Base-by-base conservation (phyloP, 1,140 invertebrate species). In the Diabrotica undecimpunctata region DNA sequence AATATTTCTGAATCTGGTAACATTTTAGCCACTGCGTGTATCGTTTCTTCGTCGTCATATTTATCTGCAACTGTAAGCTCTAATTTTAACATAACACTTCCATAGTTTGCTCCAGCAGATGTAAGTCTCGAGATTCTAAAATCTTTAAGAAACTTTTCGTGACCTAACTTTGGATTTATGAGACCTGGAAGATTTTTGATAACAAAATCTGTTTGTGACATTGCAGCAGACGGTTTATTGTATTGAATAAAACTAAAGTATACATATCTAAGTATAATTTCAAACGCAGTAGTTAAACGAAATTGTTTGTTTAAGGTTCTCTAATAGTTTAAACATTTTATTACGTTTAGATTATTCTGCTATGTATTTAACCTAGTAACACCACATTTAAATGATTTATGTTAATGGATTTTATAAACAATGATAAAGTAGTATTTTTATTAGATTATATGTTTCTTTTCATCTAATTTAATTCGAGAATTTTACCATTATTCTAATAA, bases 31-130 rank as follows among this genome's bases (percentile, higher is more conserved):
- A 84, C 77, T 0, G 81, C 60, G 46, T 78, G 36, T 57, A 80
- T 58, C n/a, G 74, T 59, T 52, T 79, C 70, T 12, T 68, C 6
- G 51, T 58, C 39, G 25, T 67, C 13, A 6, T 68, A 62, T 11
- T 68, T 6, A 41, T 65, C 41, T 14, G 69, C 11, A 7, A 67
- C 59, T 2, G 67, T 64, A 0, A 77, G 75, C 6, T 75, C 60
- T 0, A 86, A 77, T 6, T 76, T 75, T 0, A 83, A 69, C 67
- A 86, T 84, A 0, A 80, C 70, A 72, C 85, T 85, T 4, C 83
- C 84, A 66, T 85, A 87, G 75, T 87, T 86, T 68, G 86, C 85
- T 0, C 85, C 85, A 0, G 80, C 78, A 52, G 46, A 14, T 35
- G 50, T 53, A 0, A 61, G 25, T 14, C 51, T 61, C 3, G 46